A percentile compares a stretch with the other conserved stretches of the same genome.
These are phyloP conservation scores for Gadus macrocephalus DNA, from an alignment of 2,113 vertebrate genomes.

Conservation along the genomic window DNA sequence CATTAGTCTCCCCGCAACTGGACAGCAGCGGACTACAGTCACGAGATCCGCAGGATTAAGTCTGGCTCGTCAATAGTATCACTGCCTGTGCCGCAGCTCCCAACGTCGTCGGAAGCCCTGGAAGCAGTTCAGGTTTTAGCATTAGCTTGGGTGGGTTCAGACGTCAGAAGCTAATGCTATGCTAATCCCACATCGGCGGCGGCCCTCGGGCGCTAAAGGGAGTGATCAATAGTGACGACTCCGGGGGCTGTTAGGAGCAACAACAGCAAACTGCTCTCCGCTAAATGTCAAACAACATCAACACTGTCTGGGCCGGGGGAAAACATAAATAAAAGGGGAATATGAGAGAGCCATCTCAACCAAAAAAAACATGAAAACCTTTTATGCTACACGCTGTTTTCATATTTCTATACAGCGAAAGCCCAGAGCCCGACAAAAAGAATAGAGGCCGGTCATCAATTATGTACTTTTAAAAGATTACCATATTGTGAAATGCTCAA, in stretches of 20 bases:
- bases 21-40: neutral
- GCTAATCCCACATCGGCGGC: slow-evolving; percentile 32
- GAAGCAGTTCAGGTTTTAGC: neutral
- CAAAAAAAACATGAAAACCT: slow-evolving; percentile 5
- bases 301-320: neutral
- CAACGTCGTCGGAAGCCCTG: neutral
- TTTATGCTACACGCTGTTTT: slow-evolving; percentile 6
- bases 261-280: slow-evolving; percentile 25
- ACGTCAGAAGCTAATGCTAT: slow-evolving; percentile 23
- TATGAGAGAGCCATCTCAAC: slow-evolving; percentile 2
- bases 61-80: neutral
- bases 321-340: neutral
- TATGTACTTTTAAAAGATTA: neutral
- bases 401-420: slow-evolving; percentile 1
- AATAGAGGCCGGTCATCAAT: neutral
- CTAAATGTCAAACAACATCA: slow-evolving; percentile 42
- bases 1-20: neutral
- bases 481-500: neutral
- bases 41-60: no score
- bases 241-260: slow-evolving; percentile 17
- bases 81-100: neutral
- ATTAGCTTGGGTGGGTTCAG: slow-evolving; percentile 13
- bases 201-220: slow-evolving; percentile 15
- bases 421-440: neutral
- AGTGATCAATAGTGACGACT: slow-evolving; percentile 37